phyloP scores from a whole-genome alignment of 2,888 invertebrate species.

The Drosophila formosana region DNA sequence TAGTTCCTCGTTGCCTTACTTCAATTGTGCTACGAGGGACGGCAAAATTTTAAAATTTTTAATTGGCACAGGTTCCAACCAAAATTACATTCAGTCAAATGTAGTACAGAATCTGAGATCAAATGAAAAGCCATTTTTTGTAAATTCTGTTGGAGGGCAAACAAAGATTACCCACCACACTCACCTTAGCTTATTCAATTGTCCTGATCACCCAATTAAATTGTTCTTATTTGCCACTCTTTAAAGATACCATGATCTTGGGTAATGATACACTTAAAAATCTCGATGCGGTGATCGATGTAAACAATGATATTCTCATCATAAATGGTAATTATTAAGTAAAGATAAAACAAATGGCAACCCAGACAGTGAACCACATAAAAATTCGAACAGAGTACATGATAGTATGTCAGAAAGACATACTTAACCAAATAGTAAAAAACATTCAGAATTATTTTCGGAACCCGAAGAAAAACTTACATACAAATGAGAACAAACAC shows the following conservation, averaged over 20 bases:
- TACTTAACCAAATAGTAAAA: background rate
- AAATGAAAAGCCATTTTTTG: conserved; percentile 5
- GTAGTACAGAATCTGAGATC: background rate
- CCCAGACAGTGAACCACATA: conserved; percentile 11
- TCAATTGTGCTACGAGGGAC: conserved; percentile 6
- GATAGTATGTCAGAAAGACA: conserved; percentile 1
- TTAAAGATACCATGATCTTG: conserved; percentile 10
- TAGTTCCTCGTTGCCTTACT: conserved; percentile 12
- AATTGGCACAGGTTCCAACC: conserved; percentile 14
- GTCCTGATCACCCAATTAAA: background rate
- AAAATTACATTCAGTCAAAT: conserved; percentile 7
- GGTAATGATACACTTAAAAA: conserved; percentile 12
- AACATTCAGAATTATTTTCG: conserved; percentile 3
- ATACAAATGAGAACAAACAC: conserved; percentile 2
- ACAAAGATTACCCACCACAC: conserved; percentile 9
- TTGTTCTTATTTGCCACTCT: conserved; percentile 15
- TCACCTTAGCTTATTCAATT: conserved; percentile 1
- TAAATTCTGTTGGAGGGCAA: conserved; percentile 10
- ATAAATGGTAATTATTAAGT: conserved; percentile 10
- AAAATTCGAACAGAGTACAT: background rate
- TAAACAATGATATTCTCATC: conserved; percentile 11
- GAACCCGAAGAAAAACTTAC: conserved; percentile 11
- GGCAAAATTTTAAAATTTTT: conserved; percentile 1
- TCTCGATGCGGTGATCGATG: conserved; percentile 10
- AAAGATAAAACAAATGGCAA: conserved; percentile 13